Base-by-base conservation (phyloP, 2,888 invertebrate genomes). In the Microctonus brassicae region DNA sequence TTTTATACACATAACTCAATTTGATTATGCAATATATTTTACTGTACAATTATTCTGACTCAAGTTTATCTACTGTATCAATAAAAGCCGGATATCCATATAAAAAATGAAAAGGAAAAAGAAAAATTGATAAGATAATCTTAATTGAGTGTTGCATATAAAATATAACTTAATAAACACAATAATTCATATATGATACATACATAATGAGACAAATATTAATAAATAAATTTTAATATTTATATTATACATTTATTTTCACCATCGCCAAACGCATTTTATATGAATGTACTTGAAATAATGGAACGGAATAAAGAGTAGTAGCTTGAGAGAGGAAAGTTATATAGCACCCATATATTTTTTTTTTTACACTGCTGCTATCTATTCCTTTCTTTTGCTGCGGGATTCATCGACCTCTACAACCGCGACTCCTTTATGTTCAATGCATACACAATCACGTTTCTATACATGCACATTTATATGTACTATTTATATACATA, bases 371-470 rank as follows among this genome's bases (percentile, higher is more conserved):
- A 52, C 39, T 58, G 63, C 34, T 53, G 11, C 62, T 10, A 22
- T 34, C 34, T 42, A 42, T 39, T 53, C 29, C 65, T 13, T 34
- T 13, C 61, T 57, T 57, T 65, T 62, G 1, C 24, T 2, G 24
- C n/a, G 20, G 26, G 66, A 55, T 47, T 53, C 65, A 65, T 69
- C 65, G 36, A 65, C 66, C 61, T 66, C 61, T 69, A 53, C n/a
- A 10, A 47, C 26, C 60, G 6, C 55, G 13, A 64, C 53, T 70
- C 39, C 70, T 70, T 70, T 60, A 61, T 70, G 13, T n/a, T 66
- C 33, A 58, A 60, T 66, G 36, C n/a, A n/a, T 13, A n/a, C 39
- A 13, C n/a, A 39, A 1, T 2, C 39, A 39, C 39, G 3, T 13
- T n/a, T 13, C 53, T 20, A 47, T 58, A 24, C 33, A 42, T 34